These are phyloP conservation scores for Chromis chromis DNA, from an alignment of 2,797 vertebrate genomes.

Conservation along the genomic window DNA sequence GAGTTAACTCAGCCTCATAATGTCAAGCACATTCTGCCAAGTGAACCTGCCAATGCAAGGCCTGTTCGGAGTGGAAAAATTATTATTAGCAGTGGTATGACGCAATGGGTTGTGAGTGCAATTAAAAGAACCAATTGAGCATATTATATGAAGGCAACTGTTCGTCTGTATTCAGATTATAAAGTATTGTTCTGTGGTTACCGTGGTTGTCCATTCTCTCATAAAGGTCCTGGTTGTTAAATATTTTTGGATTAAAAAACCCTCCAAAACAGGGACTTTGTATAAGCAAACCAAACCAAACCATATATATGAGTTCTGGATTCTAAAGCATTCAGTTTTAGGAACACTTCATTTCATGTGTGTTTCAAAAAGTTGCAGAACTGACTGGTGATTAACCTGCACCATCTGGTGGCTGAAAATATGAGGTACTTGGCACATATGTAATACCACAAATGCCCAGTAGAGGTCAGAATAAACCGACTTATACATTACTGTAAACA, in stretches of 20 bases:
- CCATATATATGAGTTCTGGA: no score
- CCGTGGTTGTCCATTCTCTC: neutral
- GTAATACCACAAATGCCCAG: constrained; percentile 32
- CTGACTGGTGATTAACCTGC: constrained; percentile 1
- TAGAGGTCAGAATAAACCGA: constrained; percentile 52
- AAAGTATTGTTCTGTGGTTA: neutral
- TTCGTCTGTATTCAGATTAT: neutral
- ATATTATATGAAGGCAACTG: neutral
- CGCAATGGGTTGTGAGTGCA: neutral
- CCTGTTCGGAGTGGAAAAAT: constrained; percentile 19
- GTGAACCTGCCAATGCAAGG: constrained; percentile 4
- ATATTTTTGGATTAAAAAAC: neutral
- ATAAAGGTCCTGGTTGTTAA: neutral
- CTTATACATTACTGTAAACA: neutral
- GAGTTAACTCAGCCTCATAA: constrained; percentile 14
- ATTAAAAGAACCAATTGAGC: neutral
- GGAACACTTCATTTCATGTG: neutral
- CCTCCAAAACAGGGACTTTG: neutral
- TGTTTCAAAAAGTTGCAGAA: neutral
- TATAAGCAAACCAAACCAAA: neutral
- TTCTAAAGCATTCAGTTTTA: neutral
- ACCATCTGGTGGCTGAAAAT: constrained; percentile 59
- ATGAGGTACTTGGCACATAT: rapidly evolving
- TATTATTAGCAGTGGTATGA: neutral
- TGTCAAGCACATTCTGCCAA: constrained; percentile 29